Percentiles rank a stretch among this genome's conserved stretches.
Conservation (phyloP, 2,797 vertebrate genomes). For the Rousettus madagascariensis region DNA sequence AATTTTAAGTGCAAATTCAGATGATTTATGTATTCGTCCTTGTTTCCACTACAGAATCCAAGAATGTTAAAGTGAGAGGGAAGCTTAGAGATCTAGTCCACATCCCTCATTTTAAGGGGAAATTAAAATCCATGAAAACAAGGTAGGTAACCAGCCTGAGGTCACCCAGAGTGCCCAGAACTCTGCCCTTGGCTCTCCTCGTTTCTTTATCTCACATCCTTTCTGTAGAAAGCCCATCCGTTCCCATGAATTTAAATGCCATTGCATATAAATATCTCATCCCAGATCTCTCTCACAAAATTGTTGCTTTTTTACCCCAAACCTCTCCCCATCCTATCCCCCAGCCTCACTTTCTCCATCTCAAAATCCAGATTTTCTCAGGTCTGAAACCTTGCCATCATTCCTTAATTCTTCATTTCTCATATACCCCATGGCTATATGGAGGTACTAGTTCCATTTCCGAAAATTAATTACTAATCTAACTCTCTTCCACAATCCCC, state of each 20-base stretch:
- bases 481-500: neutral
- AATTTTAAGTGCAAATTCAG: conserved; percentile 24
- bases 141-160: neutral
- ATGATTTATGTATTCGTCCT: neutral
- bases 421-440: neutral
- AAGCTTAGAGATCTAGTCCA: neutral
- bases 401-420: neutral
- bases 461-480: neutral
- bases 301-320: neutral
- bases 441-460: neutral
- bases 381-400: neutral
- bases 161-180: neutral
- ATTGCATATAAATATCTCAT: neutral
- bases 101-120: neutral
- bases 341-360: neutral
- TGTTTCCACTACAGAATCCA: neutral
- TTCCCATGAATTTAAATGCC: neutral
- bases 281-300: neutral
- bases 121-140: neutral
- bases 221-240: neutral
- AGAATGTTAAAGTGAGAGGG: neutral
- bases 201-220: neutral
- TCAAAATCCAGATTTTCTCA: neutral
- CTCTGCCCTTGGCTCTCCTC: neutral
- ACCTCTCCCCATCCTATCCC: neutral